These are phyloP conservation scores for Bombus difficillimus DNA, from an alignment of 1,140 invertebrate genomes.

Conservation along the genomic window DNA sequence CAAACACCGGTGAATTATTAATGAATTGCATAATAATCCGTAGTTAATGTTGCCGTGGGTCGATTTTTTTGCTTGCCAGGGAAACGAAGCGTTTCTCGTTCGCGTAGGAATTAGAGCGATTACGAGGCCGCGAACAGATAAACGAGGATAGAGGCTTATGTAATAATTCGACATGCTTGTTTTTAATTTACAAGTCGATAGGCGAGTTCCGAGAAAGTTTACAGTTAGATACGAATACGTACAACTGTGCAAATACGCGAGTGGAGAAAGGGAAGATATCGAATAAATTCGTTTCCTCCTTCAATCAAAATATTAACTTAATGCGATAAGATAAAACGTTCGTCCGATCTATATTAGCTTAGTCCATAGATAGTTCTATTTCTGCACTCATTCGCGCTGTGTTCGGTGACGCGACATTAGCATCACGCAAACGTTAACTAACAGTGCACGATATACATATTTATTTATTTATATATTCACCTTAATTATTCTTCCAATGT, in stretches of 20 bases:
- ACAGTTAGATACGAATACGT: background rate
- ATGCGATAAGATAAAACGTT: slow-evolving; percentile 22
- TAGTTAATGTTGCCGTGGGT: background rate
- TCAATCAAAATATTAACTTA: slow-evolving; percentile 20
- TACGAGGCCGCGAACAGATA: slow-evolving; percentile 6
- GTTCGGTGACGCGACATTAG: background rate
- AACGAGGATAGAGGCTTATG: slow-evolving; percentile 21
- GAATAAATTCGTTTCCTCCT: slow-evolving; percentile 1
- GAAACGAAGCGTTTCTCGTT: slow-evolving; percentile 9
- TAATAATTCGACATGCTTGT: slow-evolving; percentile 30
- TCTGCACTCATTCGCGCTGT: background rate
- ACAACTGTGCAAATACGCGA: slow-evolving; percentile 28
- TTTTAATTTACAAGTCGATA: slow-evolving; percentile 21
- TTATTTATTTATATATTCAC: background rate
- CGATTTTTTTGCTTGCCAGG: background rate
- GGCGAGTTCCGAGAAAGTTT: slow-evolving; percentile 32
- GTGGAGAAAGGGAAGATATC: background rate
- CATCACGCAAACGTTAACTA: background rate
- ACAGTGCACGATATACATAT: background rate
- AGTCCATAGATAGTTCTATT: background rate
- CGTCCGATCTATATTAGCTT: background rate
- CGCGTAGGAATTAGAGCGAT: slow-evolving; percentile 15
- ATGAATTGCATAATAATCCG: no score
- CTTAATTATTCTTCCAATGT: background rate
- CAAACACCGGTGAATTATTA: no score